Base-by-base conservation (phyloP, 2,888 invertebrate genomes). In the Thalpophila matura region DNA sequence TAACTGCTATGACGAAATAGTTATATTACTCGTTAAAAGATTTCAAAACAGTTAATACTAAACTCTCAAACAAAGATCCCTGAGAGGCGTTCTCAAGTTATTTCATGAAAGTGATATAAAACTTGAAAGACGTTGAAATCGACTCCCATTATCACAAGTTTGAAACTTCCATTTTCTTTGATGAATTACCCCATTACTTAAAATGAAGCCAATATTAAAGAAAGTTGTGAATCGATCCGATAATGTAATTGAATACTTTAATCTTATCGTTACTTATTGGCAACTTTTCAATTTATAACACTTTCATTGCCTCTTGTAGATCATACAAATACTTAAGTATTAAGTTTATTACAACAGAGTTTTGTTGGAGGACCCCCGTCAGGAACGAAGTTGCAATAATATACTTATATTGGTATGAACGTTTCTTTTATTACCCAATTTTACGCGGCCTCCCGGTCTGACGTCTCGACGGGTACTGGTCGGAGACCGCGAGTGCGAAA, bases 61-160 rank as follows among this genome's bases (percentile, higher is more conserved):
- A 60, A 47, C 14, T 26, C 18, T 47, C 4, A 14, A 40, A 16
- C 33, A 43, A 50, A 46, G 37, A 56, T 53, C 22, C n/a, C 24
- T n/a, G 16, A 22, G n/a, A 46, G 55, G 26, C 38, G 16, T 42
- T 51, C 53, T 22, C 24, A 42, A 50, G 38, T 59, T 56, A 62
- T 69, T 77, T 59, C 35, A 53, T 33, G 54, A 70, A 72, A 63
- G 54, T 59, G 57, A 64, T 70, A 59, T 35, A 64, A 79, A 77
- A 68, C 24, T 68, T 80, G 42, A 58, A 54, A 56, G 49, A 53
- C 51, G 49, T 43, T 46, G 45, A 58, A 74, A 78, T 80, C 47
- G 80, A 59, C 59, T 60, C 61, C 74, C 80, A 68, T 74, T 77
- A 80, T 74, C 60, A 31, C 46, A 49, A 77, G 62, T 77, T 70